These are phyloP conservation scores for Amniataba percoides DNA, from an alignment of 2,797 vertebrate genomes.

Conservation along the genomic window DNA sequence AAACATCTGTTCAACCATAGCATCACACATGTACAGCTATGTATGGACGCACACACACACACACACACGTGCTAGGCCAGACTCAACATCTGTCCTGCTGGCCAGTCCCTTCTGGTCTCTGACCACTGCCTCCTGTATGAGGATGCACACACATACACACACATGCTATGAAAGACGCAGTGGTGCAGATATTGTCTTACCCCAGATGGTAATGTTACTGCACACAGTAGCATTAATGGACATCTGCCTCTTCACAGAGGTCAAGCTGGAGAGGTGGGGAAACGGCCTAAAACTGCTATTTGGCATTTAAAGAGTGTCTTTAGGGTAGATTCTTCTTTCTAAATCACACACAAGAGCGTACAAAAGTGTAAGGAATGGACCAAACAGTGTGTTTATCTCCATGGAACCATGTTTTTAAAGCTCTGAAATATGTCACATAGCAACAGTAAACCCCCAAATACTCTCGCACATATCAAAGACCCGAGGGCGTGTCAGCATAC, in stretches of 20 bases:
- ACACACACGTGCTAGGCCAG: conserved; percentile 17
- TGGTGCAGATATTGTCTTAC: conserved; percentile 27
- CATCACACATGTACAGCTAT: conserved; percentile 38
- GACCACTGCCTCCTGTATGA: conserved; percentile 9
- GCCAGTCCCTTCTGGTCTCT: conserved; percentile 35
- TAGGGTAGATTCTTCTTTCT: neutral
- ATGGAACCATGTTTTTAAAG: neutral
- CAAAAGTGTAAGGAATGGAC: neutral
- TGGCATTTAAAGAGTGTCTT: neutral
- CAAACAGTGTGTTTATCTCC: neutral
- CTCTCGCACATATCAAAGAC: conserved; percentile 27
- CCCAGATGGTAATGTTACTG: conserved; percentile 40
- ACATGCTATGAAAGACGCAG: neutral
- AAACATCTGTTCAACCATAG: conserved; percentile 69
- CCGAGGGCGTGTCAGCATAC: conserved; percentile 51
- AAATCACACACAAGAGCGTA: neutral
- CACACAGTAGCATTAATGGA: conserved; percentile 27
- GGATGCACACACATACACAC: conserved; percentile 15
- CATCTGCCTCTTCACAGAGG: conserved; percentile 2
- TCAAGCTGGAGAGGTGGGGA: neutral
- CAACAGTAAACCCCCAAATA: neutral
- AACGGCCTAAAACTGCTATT: neutral
- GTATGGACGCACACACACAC: conserved; percentile 23
- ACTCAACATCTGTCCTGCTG: conserved; percentile 62
- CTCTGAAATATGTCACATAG: neutral